Evolutionary conservation across 2,113 vertebrate genomes (phyloP), one percentile per base, ranked within the genome.

Genomic region (Scartelaos histophorus): DNA sequence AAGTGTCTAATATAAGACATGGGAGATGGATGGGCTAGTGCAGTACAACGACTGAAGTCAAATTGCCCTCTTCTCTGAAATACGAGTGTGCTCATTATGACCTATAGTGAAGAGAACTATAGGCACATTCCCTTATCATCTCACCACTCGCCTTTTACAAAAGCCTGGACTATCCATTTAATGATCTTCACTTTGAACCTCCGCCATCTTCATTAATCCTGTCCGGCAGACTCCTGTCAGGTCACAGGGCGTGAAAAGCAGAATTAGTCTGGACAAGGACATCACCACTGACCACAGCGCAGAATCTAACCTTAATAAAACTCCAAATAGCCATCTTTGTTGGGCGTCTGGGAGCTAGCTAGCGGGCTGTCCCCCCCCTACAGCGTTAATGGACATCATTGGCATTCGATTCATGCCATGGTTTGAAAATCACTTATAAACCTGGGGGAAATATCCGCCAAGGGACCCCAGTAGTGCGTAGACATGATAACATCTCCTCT

Each of bases 301-400:
- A 58, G 82, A 64, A 76, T 88, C 56, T 25, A 69, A 76, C 79
- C 84, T 90, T 91, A 90, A 88, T 85, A 84, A 82, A 83, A 78
- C 70, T 70, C 71, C 88, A 80, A 86, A 89, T 84, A 17, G 86
- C 82, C 74, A 80, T 75, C 88, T 87, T 91, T 92, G 91, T 93
- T 90, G 79, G 80, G 79, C 60, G 72, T 78, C 89, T 82, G 85
- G 85, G 81, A 82, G 71, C 75, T 81, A 82, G 76, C 77, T 81
- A 83, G 76, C 83, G 9, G 78, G 80, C 84, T 81, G 82, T 70
- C 57, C 60, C 87, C 16, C 19, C 83, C 73, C 83, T 61, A 74
- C 70, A 76, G 79, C 67, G 78, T 75, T 86, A 84, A 91, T 85
- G 81, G 85, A 76, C 66, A 81, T 88, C 83, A 83, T 91, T 89